Base-by-base conservation (phyloP, 2,113 vertebrate genomes). In the Eidolon helvum region DNA sequence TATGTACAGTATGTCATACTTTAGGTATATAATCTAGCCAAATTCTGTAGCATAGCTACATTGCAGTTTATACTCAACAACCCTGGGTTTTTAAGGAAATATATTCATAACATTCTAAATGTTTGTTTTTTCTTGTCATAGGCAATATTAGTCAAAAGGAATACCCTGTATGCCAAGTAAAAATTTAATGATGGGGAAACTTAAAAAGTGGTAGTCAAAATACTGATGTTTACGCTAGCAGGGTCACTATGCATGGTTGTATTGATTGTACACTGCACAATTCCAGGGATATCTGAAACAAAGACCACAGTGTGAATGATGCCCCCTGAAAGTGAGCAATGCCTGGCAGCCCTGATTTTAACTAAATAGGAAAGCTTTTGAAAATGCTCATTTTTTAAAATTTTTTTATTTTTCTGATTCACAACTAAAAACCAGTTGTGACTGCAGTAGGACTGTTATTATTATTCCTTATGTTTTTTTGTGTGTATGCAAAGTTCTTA, bases 91-190 rank as follows among this genome's bases (percentile, higher is more conserved):
- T 89, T 77, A 90, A 95, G 87, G 94, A 95, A 87, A 69, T 66
- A 40, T 40, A 78, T 94, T 94, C 48, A n/a, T 93, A 91, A 77
- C 65, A 83, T 90, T 95, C 35, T 82, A 93, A 77, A 90, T 71
- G 33, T 92, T 89, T 95, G 35, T 69, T 85, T 94, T 94, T 91
- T 82, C 53, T 88, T 71, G 38, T 77, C 87, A 79, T 68, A 87
- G 87, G 77, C 94, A 93, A 85, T 96, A 55, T n/a, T 91, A 97
- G 83, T 65, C 83, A 89, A 95, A 89, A 92, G 35, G 79, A 93
- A 92, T 93, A 69, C 5, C 24, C 40, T 90, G 74, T 66, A 90
- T 94, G 65, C 87, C 84, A 90, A 74, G 50, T 85, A 85, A 96
- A 94, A 90, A 61, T 43, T 77, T 90, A 90, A 40, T 88, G 78